phyloP scores from a whole-genome alignment of 2,113 vertebrate genomes.

The Corythornis cristatus region DNA sequence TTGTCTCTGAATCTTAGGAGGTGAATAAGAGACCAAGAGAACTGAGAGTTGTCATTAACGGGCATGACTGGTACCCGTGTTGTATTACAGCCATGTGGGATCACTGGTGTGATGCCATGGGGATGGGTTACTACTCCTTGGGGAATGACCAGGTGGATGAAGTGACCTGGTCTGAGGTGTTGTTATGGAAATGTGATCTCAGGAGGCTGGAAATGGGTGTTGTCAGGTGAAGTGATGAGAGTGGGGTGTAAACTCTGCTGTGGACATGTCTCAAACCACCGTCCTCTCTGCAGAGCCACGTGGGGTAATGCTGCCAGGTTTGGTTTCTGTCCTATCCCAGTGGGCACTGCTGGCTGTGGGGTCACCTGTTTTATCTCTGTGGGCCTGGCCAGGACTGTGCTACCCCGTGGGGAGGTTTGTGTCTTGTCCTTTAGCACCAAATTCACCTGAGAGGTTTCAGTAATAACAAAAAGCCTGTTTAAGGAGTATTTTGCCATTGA shows the following conservation, averaged over 20 bases:
- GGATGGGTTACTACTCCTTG: neutral
- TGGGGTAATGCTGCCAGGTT: neutral
- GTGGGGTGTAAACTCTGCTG: fast-evolving
- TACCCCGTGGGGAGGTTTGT: neutral
- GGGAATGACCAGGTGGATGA: neutral
- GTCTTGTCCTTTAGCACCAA: neutral
- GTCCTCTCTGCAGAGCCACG: fast-evolving
- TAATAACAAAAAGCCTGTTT: neutral
- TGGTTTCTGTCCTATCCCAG: fast-evolving
- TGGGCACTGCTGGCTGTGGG: fast-evolving
- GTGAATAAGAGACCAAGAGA: neutral
- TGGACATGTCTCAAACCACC: no score
- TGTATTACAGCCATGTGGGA: neutral
- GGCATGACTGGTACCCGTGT: neutral
- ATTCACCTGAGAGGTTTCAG: neutral
- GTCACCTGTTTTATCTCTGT: fast-evolving
- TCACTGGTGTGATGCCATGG: fast-evolving
- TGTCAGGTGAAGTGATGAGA: fast-evolving
- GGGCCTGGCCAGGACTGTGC: neutral
- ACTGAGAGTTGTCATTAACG: neutral
- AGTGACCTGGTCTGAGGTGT: neutral
- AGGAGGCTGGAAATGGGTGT: fast-evolving
- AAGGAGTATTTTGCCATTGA: neutral
- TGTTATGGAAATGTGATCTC: neutral
- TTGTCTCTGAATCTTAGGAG: neutral